Evolutionary conservation across 2,113 vertebrate genomes (phyloP).

Genomic region (Morone saxatilis): DNA sequence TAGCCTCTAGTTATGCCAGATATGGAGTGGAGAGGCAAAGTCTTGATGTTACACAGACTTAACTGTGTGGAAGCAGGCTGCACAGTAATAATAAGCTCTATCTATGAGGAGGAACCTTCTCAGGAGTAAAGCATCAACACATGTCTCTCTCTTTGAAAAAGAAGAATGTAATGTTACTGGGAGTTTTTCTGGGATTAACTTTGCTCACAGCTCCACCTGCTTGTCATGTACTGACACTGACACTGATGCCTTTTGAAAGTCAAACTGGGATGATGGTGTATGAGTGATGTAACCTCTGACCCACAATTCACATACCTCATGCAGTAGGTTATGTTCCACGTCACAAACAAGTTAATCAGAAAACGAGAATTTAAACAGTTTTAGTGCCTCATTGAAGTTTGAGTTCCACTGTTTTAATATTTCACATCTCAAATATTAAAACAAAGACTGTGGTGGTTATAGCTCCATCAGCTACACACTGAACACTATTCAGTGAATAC

Average conservation of each 20-base stretch:
- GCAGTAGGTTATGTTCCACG: not conserved
- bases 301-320: not conserved
- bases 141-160: no score
- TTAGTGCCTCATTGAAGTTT: not conserved
- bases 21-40: slow-evolving; percentile 43
- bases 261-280: not conserved
- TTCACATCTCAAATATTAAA: slow-evolving; percentile 12
- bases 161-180: slow-evolving; percentile 37
- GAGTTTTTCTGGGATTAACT: slow-evolving; percentile 76
- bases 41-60: slow-evolving; percentile 44
- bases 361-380: not conserved
- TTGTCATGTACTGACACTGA: slow-evolving; percentile 84
- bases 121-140: no score
- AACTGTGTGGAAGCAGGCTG: slow-evolving; percentile 41
- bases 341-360: not conserved
- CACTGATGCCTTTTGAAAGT: slow-evolving; percentile 45
- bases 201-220: slow-evolving; percentile 90
- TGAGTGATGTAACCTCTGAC: slow-evolving; percentile 4
- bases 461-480: no score
- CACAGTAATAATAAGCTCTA: slow-evolving; percentile 12
- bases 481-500: not conserved
- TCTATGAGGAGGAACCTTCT: no score
- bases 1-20: slow-evolving; percentile 66
- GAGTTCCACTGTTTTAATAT: slow-evolving; percentile 6
- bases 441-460: not conserved